A percentile compares a stretch with the other conserved stretches of the same genome.
Conservation (phyloP, 2,113 vertebrate species). For the Sialia sialis region DNA sequence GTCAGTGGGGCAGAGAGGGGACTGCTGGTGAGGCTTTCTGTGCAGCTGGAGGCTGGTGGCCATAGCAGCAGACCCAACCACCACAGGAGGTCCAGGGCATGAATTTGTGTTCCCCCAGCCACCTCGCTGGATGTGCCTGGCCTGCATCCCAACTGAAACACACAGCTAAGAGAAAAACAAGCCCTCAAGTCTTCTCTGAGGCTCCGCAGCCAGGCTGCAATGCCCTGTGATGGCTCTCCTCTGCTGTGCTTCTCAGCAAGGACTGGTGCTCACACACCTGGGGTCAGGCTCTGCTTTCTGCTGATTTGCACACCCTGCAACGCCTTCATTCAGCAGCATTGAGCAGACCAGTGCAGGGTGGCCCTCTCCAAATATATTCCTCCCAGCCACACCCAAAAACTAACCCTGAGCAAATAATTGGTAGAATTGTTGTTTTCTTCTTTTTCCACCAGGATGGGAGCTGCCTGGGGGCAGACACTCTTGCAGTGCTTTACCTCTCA, state of each 20-base stretch:
- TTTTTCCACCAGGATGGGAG: not conserved
- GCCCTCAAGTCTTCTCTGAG: not conserved
- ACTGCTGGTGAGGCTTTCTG: not conserved
- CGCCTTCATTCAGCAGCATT: not conserved
- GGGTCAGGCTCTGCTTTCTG: not conserved
- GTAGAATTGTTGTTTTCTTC: not conserved
- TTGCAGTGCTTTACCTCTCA: not conserved
- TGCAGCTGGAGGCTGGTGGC: not conserved
- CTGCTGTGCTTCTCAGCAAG: not conserved
- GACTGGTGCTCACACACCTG: fast-evolving
- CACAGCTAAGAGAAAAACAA: not conserved
- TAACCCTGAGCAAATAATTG: not conserved
- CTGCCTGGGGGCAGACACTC: not conserved
- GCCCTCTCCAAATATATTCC: not conserved
- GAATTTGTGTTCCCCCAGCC: not conserved
- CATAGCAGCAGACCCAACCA: not conserved
- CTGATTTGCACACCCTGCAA: not conserved
- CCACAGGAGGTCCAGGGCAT: not conserved
- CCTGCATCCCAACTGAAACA: not conserved
- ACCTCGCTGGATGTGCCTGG: not conserved
- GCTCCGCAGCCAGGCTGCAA: not conserved
- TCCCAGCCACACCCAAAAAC: not conserved
- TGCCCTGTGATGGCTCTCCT: not conserved
- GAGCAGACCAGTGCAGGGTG: not conserved
- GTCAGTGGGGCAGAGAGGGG: not conserved